A percentile compares a stretch with the other conserved stretches of the same genome.
These are phyloP conservation scores for Frankliniella fusca DNA, from an alignment of 2,888 invertebrate genomes.

Conservation along the genomic window DNA sequence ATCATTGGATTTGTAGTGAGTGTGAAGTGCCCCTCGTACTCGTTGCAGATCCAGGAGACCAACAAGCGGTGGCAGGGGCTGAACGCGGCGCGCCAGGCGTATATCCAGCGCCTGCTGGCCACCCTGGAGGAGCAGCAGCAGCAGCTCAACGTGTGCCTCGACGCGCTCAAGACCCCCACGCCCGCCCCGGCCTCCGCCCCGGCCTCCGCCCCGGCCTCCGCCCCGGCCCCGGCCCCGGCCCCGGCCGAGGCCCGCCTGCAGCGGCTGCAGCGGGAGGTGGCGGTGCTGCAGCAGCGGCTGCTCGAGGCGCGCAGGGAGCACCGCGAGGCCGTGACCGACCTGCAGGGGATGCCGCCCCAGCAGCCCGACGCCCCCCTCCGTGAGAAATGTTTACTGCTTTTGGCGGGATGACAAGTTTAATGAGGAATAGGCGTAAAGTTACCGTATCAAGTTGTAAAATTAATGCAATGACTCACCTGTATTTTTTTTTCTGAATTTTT, in stretches of 20 bases:
- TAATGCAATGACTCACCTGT: too few species aligned
- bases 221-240: not conserved
- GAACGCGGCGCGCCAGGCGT: constrained; percentile 44
- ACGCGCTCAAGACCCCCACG: constrained; percentile 1
- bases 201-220: not conserved
- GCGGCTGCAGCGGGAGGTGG: not conserved
- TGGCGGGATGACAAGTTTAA: too few species aligned
- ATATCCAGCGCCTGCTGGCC: constrained; percentile 43
- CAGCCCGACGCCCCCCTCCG: too few species aligned
- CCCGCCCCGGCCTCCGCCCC: not conserved
- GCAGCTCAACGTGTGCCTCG: constrained; percentile 38
- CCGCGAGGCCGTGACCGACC: not conserved
- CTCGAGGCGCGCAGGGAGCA: not conserved
- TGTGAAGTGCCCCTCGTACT: too few species aligned
- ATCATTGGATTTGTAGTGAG: too few species aligned
- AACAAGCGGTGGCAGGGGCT: constrained; percentile 45
- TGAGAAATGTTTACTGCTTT: too few species aligned
- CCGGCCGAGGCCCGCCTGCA: not conserved
- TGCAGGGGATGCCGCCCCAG: not conserved
- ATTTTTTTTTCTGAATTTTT: too few species aligned
- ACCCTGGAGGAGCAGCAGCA: constrained; percentile 45
- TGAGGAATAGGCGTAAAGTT: too few species aligned
- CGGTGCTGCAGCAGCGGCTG: not conserved
- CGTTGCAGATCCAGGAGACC: constrained; percentile 42
- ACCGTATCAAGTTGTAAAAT: too few species aligned